A percentile compares a stretch with the other conserved stretches of the same genome.
Evolutionary conservation across 2,797 vertebrate genomes (phyloP).

Genomic region (Gadopsis bispinosus): DNA sequence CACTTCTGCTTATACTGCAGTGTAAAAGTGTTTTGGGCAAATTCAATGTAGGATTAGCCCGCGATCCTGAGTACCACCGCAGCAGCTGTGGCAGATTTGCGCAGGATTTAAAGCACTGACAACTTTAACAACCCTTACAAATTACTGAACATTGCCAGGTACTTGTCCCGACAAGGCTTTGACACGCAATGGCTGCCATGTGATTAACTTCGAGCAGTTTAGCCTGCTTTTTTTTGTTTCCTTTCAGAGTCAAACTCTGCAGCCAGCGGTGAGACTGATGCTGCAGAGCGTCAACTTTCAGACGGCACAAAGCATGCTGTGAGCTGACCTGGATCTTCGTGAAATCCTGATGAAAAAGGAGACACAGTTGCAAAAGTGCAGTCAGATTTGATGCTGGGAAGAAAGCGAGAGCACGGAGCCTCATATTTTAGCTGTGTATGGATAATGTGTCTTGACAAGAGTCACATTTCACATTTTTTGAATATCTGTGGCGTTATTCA

Average conservation of each 20-base stretch:
- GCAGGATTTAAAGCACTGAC: conserved; percentile 53
- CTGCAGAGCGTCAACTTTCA: conserved; percentile 16
- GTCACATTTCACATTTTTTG: background rate
- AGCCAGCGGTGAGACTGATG: background rate
- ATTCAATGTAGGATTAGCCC: conserved; percentile 40
- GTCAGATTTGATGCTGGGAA: conserved; percentile 3
- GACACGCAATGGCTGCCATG: conserved; percentile 29
- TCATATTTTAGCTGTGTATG: background rate
- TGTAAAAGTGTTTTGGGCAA: background rate
- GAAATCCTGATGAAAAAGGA: conserved; percentile 32
- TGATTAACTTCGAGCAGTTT: conserved; percentile 28
- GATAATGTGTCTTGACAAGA: background rate
- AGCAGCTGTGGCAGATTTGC: conserved; percentile 33
- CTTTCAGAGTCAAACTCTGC: conserved; percentile 27
- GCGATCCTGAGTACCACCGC: conserved; percentile 26
- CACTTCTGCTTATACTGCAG: too few species aligned
- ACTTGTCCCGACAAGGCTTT: conserved; percentile 31
- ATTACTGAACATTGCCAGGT: conserved; percentile 44
- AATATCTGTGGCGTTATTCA: background rate
- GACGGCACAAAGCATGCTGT: conserved; percentile 26
- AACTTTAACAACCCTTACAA: conserved; percentile 39
- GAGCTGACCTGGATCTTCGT: conserved; percentile 49
- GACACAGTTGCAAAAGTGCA: conserved; percentile 28
- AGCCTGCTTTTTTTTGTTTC: conserved; percentile 17
- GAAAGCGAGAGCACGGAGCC: background rate